Conservation (phyloP, 2,888 invertebrate species). For the Exephanes ischioxanthus region DNA sequence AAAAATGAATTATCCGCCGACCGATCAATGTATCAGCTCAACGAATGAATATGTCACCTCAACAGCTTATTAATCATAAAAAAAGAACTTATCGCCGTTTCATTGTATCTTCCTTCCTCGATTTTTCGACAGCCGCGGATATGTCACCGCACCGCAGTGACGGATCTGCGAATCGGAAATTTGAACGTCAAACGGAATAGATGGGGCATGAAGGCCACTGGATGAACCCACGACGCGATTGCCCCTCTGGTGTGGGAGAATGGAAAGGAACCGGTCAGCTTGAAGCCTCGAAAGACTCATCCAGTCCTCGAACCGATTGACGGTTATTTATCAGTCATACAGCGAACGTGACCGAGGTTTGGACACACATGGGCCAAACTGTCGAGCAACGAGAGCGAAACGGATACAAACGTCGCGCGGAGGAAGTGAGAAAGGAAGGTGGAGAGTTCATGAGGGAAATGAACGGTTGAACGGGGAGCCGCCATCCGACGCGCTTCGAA, state of each 20-base stretch:
- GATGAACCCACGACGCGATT: no score
- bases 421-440: conserved; percentile 52
- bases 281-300: conserved; percentile 33
- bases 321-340: conserved; percentile 69
- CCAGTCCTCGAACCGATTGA: conserved; percentile 59
- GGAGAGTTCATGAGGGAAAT: conserved; percentile 51
- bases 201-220: no score
- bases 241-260: not conserved
- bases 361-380: conserved; percentile 18
- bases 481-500: conserved; percentile 71
- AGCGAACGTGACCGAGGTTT: conserved; percentile 61
- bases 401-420: conserved; percentile 54
- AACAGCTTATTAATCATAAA: no score
- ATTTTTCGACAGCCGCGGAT: no score
- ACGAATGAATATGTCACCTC: no score
- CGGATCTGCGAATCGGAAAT: no score
- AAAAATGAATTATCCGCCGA: no score
- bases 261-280: conserved; percentile 14
- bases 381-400: conserved; percentile 53
- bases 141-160: no score
- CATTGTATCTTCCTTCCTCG: no score
- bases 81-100: no score
- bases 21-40: no score
- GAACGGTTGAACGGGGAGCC: conserved; percentile 54
- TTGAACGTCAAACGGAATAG: no score